These are phyloP conservation scores for Ptychochromis oligacanthus DNA, from an alignment of 2,113 vertebrate genomes.

Conservation along the genomic window DNA sequence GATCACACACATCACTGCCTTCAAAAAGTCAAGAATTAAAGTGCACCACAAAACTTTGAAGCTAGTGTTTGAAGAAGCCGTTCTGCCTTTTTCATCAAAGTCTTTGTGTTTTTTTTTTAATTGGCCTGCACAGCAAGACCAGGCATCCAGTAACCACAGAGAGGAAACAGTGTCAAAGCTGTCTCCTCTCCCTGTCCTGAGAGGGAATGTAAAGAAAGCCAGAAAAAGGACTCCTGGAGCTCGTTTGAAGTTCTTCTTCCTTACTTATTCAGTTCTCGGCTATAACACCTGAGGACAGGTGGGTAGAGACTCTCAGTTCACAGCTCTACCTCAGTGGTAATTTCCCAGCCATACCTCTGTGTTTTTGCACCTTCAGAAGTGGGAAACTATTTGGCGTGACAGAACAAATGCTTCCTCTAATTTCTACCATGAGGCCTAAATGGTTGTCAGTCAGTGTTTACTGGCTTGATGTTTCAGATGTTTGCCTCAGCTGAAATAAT, in stretches of 20 bases:
- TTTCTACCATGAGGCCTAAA: slow-evolving; percentile 37
- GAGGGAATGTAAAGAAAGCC: slow-evolving; percentile 25
- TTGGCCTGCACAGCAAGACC: background rate
- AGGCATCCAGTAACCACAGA: slow-evolving; percentile 15
- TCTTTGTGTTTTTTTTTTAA: slow-evolving; percentile 16
- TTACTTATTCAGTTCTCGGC: slow-evolving; percentile 34
- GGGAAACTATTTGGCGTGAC: slow-evolving; percentile 24
- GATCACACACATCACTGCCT: slow-evolving; percentile 16
- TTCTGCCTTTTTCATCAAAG: slow-evolving; percentile 21
- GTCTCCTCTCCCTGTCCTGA: background rate
- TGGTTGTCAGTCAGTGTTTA: slow-evolving; percentile 51
- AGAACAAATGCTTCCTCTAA: slow-evolving; percentile 47
- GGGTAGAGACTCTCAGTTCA: slow-evolving; percentile 15
- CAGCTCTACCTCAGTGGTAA: slow-evolving; percentile 21
- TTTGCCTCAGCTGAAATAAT: slow-evolving; percentile 64
- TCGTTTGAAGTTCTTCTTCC: slow-evolving; percentile 60
- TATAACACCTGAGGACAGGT: slow-evolving; percentile 45
- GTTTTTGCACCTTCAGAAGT: slow-evolving; percentile 35
- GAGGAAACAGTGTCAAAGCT: slow-evolving; percentile 25
- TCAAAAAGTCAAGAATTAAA: slow-evolving; percentile 7
- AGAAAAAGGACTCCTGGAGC: slow-evolving; percentile 15
- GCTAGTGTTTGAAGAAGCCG: background rate
- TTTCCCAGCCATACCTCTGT: background rate
- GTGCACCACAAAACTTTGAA: slow-evolving; percentile 1
- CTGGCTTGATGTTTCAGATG: slow-evolving; percentile 43